phyloP scores from a whole-genome alignment of 2,888 invertebrate species.

The Brachypalpus laphriformis region DNA sequence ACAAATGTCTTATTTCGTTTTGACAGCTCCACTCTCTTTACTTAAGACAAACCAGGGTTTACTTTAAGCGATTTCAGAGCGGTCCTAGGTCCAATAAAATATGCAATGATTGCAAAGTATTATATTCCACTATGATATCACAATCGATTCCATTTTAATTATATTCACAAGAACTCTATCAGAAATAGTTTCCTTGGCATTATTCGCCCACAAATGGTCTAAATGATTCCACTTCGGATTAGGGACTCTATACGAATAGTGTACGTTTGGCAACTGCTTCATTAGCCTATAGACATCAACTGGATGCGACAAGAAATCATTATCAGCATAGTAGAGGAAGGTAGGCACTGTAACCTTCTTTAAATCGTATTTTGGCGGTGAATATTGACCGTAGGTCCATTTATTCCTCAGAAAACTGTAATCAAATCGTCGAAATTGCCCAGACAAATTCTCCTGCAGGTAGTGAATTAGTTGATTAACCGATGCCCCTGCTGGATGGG shows the following conservation, averaged over 20 bases:
- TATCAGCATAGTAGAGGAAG: conserved; percentile 79
- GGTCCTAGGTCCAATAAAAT: background rate
- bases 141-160: conserved; percentile 46
- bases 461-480: conserved; percentile 82
- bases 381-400: conserved; percentile 78
- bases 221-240: conserved; percentile 79
- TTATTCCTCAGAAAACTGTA: conserved; percentile 78
- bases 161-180: conserved; percentile 77
- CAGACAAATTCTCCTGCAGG: conserved; percentile 80
- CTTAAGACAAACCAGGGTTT: too few species aligned
- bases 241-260: conserved; percentile 75
- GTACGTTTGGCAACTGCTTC: conserved; percentile 74
- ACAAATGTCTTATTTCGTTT: too few species aligned
- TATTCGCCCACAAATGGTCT: conserved; percentile 78
- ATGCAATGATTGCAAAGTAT: background rate
- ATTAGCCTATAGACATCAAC: conserved; percentile 77
- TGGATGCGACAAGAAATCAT: conserved; percentile 77
- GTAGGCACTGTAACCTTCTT: conserved; percentile 78
- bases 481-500: conserved; percentile 81
- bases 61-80: too few species aligned
- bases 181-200: conserved; percentile 78
- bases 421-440: conserved; percentile 80
- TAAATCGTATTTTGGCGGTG: conserved; percentile 80
- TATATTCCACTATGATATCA: background rate
- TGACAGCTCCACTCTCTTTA: too few species aligned